These are phyloP conservation scores for Argopecten irradians DNA, from an alignment of 1,140 invertebrate genomes.

Conservation along the genomic window DNA sequence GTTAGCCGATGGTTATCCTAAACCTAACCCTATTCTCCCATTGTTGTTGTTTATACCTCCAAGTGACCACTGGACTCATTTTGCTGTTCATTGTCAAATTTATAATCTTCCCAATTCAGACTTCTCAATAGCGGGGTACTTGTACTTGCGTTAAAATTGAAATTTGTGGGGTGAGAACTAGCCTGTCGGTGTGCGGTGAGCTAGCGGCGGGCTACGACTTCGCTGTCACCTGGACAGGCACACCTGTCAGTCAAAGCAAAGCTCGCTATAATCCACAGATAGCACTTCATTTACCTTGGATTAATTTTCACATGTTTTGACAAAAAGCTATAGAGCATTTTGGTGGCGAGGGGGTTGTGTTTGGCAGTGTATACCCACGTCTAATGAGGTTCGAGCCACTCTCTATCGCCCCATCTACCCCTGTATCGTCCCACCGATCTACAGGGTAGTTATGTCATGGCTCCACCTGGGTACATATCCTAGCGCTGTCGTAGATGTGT, in stretches of 20 bases:
- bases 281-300: background rate
- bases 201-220: background rate
- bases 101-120: constrained; percentile 6
- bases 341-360: background rate
- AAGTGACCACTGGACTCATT: background rate
- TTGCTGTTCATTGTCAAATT: constrained; percentile 18
- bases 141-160: background rate
- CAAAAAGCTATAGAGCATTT: constrained; percentile 10
- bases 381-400: background rate
- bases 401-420: too few relatives aligned
- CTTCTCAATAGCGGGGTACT: background rate
- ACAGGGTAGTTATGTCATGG: background rate
- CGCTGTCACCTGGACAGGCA: background rate
- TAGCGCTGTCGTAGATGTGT: background rate
- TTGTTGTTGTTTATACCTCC: background rate
- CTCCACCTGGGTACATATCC: constrained; percentile 5
- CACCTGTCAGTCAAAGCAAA: background rate
- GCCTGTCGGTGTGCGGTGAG: background rate
- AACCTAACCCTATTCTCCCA: background rate
- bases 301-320: constrained; percentile 18
- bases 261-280: background rate
- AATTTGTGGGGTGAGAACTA: constrained; percentile 3
- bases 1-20: background rate
- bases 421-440: background rate
- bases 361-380: background rate